Evolutionary conservation across 2,888 invertebrate species (phyloP).

Genomic region (Protonemura montana): DNA sequence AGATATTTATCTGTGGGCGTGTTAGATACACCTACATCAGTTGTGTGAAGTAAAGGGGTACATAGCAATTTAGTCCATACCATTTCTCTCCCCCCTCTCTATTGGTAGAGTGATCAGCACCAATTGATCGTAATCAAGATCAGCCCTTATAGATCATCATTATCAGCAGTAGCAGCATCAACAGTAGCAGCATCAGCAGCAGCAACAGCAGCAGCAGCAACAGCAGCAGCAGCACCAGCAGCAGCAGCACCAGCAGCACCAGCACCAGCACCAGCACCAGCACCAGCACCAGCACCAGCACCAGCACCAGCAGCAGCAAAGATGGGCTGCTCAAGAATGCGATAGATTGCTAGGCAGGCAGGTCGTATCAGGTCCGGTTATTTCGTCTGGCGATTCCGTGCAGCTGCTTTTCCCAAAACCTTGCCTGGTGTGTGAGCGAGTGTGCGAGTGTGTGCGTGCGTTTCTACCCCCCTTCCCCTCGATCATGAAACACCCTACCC

Average conservation of each 20-base stretch:
- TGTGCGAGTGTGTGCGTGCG: conserved; percentile 14
- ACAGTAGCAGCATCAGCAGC: too few species aligned
- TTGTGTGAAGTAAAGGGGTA: too few species aligned
- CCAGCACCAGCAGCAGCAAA: neutral
- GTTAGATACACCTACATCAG: too few species aligned
- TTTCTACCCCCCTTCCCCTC: neutral
- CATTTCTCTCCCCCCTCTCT: too few species aligned
- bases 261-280: neutral
- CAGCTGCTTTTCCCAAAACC: conserved; percentile 28
- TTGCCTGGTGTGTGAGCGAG: conserved; percentile 22
- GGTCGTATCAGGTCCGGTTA: conserved; percentile 25
- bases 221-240: neutral
- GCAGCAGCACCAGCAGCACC: neutral
- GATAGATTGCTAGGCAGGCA: neutral
- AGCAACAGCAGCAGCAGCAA: too few species aligned
- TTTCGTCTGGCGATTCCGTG: conserved; percentile 21
- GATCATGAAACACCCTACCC: neutral
- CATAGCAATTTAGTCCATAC: too few species aligned
- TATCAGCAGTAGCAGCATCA: neutral
- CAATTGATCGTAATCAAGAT: too few species aligned
- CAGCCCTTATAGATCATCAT: too few species aligned
- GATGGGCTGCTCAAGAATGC: conserved; percentile 18
- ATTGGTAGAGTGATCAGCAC: too few species aligned
- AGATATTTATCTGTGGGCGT: too few species aligned
- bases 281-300: neutral